Base-by-base conservation (phyloP, 2,797 vertebrate species). In the Sphaeramia orbicularis region DNA sequence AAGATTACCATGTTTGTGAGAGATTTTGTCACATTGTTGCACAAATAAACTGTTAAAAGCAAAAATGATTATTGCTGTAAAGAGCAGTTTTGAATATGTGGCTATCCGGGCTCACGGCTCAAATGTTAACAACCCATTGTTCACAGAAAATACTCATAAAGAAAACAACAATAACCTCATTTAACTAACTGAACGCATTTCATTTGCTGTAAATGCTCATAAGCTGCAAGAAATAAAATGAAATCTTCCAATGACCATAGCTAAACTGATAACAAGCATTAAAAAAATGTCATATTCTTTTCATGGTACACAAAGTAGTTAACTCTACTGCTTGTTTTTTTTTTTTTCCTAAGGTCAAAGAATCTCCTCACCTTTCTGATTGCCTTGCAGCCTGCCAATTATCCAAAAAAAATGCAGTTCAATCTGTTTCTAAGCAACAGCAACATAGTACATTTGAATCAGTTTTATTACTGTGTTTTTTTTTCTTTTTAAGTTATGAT, bases 21-120 rank as follows among this genome's bases (percentile, higher is more conserved):
- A 89, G 80, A 86, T 83, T 92, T 92, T 89, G 90, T 94, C 89
- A 90, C 84, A 79, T 72, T 89, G 89, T 91, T 90, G 87, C 91
- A 90, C 86, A 93, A 94, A 92, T 91, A 94, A 94, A 93, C 27
- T 64, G 56, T 83, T 71, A 57, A 86, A 91, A 88, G 57, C 14
- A 15, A 44, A 49, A 21, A 30, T 52, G 58, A 56, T 65, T 72
- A 27, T 27, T 82, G 35, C 58, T 75, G 44, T 71, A 69, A 38
- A 38, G 50, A 3, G 30, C 14, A 24, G 49, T 52, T 51, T 19
- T 53, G 13, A 64, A 62, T 62, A 52, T 41, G 12, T 4, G 50
- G 52, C 24, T 60, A 16, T 65, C 19, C 41, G 44, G n/a, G 42
- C 43, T 58, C 30, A 10, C 30, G 69, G 27, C 47, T 65, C 53